phyloP scores from a whole-genome alignment of 2,888 invertebrate species.

The Aplocera efformata region DNA sequence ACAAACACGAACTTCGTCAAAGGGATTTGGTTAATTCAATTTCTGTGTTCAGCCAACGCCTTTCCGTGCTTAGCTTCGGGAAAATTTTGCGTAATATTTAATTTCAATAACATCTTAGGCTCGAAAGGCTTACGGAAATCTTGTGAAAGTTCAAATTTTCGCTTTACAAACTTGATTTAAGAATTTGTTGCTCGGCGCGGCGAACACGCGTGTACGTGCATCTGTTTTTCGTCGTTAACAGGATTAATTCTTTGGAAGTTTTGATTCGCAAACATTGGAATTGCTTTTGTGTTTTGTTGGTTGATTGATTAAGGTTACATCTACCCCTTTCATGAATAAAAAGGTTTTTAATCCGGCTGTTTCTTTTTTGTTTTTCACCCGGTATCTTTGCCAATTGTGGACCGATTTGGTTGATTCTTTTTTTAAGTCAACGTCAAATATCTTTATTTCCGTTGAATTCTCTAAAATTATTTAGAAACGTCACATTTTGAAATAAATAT shows the following conservation, averaged over 20 bases:
- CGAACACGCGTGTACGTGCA: conserved; percentile 28
- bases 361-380: too few relatives aligned
- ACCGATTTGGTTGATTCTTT: too few relatives aligned
- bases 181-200: conserved; percentile 31
- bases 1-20: conserved; percentile 64
- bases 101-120: conserved; percentile 58
- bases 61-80: conserved; percentile 51
- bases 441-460: too few relatives aligned
- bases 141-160: conserved; percentile 41
- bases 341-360: too few relatives aligned
- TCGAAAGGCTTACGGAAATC: conserved; percentile 47
- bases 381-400: too few relatives aligned
- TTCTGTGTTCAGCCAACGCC: conserved; percentile 59
- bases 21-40: conserved; percentile 67
- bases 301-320: conserved; percentile 3
- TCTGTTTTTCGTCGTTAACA: conserved; percentile 24
- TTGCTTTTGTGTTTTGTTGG: conserved; percentile 1
- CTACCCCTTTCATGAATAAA: conserved; percentile 21
- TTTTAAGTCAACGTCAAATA: too few relatives aligned
- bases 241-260: conserved; percentile 18
- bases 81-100: conserved; percentile 62
- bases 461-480: too few relatives aligned
- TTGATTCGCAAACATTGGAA: conserved; percentile 13
- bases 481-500: too few relatives aligned
- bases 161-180: conserved; percentile 41